Evolutionary conservation across 2,797 vertebrate species (phyloP).

Genomic region (Siniperca obscura): DNA sequence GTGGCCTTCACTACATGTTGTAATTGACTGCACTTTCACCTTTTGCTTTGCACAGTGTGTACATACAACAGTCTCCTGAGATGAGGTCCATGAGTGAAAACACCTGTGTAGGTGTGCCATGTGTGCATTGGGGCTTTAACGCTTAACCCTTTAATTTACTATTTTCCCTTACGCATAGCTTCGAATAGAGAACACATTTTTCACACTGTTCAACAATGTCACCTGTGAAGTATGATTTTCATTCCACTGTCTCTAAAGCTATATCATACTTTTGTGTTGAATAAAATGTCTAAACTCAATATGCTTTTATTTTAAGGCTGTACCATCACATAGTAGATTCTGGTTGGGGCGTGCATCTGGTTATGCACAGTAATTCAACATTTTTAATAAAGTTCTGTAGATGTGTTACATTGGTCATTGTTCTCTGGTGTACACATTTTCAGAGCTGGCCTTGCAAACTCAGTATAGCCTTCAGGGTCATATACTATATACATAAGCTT

Average conservation of each 20-base stretch:
- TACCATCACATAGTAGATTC: conserved; percentile 9
- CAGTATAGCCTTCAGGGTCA: conserved; percentile 11
- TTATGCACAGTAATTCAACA: conserved; percentile 34
- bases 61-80: not conserved
- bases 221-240: not conserved
- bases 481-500: not conserved
- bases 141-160: not conserved
- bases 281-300: conserved; percentile 7
- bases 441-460: conserved; percentile 14
- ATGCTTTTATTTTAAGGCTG: not conserved
- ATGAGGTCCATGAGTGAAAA: not conserved
- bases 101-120: not conserved
- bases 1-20: not conserved
- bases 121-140: not conserved
- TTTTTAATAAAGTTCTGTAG: conserved; percentile 32
- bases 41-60: not conserved
- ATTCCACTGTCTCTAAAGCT: not conserved
- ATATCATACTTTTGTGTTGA: not conserved
- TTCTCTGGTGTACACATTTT: conserved; percentile 11
- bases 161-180: not conserved
- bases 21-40: not conserved
- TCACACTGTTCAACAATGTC: not conserved
- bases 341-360: conserved; percentile 15
- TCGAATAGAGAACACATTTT: not conserved
- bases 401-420: conserved; percentile 8